Conservation (phyloP, 2,797 vertebrate genomes). For the Kryptopterus vitreolus region DNA sequence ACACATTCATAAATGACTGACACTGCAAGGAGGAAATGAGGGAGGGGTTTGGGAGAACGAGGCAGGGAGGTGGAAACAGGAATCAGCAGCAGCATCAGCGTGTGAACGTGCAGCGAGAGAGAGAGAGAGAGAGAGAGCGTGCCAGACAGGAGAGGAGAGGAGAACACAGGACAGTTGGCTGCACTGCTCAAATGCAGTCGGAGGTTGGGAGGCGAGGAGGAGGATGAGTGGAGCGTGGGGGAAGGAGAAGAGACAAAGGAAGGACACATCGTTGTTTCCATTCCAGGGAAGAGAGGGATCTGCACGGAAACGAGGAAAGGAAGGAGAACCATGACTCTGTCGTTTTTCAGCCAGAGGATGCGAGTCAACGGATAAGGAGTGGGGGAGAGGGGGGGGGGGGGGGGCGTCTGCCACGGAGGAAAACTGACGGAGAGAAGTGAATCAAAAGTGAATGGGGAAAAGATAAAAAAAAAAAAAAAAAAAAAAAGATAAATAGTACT, state of each 20-base stretch:
- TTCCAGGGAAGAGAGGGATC: constrained; percentile 58
- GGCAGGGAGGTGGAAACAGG: constrained; percentile 43
- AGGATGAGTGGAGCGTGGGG: constrained; percentile 59
- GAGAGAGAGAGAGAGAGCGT: constrained; percentile 22
- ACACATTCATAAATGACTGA: constrained; percentile 66
- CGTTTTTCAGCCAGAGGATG: constrained; percentile 63
- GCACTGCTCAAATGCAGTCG: constrained; percentile 63
- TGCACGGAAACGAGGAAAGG: constrained; percentile 62
- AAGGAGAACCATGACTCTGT: constrained; percentile 72
- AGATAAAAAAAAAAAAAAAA: too few relatives aligned
- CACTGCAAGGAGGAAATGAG: constrained; percentile 57
- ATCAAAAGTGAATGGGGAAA: constrained; percentile 60
- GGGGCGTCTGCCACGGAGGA: constrained; percentile 68
- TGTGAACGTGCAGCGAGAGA: constrained; percentile 41
- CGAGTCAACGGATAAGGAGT: constrained; percentile 67
- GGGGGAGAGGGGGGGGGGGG: too few relatives aligned
- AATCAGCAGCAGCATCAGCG: constrained; percentile 52
- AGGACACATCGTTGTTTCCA: constrained; percentile 56
- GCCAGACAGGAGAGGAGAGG: constrained; percentile 57
- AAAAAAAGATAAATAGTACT: constrained; percentile 39
- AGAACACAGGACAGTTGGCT: constrained; percentile 52
- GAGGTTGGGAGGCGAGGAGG: constrained; percentile 64
- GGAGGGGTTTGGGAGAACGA: constrained; percentile 33
- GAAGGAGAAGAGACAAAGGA: constrained; percentile 73
- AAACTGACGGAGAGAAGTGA: constrained; percentile 66